phyloP scores from a whole-genome alignment of 2,888 invertebrate species.

The Frankliniella fusca region DNA sequence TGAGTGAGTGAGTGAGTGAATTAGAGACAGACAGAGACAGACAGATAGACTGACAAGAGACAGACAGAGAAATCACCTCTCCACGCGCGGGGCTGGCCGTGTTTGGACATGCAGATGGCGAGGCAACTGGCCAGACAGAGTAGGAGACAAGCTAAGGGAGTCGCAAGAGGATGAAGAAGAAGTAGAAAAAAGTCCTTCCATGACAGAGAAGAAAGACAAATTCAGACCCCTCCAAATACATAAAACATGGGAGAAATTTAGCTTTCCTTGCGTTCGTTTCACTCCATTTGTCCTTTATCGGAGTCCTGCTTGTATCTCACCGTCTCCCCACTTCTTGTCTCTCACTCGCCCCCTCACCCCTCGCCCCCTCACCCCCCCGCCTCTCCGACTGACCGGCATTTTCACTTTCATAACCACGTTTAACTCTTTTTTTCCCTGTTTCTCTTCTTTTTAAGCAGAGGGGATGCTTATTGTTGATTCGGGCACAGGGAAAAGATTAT shows the following conservation, averaged over 20 bases:
- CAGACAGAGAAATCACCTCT: not conserved
- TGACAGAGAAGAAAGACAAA: not conserved
- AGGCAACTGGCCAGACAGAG: not conserved
- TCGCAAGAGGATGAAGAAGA: not conserved
- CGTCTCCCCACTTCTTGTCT: not conserved
- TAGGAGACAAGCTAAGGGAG: not conserved
- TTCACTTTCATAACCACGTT: not conserved
- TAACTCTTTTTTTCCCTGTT: not conserved
- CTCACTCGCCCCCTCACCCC: not conserved
- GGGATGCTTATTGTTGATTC: not conserved
- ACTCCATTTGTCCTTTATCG: not conserved
- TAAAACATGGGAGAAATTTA: slow-evolving; percentile 18
- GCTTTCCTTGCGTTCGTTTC: slow-evolving; percentile 1
- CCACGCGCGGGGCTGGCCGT: not conserved
- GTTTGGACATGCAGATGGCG: slow-evolving; percentile 17
- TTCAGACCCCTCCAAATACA: slow-evolving; percentile 2
- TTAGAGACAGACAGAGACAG: not conserved
- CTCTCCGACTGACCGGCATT: not conserved
- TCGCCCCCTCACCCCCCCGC: not conserved
- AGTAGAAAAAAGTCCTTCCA: not conserved
- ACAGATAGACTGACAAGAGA: not conserved
- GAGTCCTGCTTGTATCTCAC: not conserved
- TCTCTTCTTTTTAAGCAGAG: not conserved
- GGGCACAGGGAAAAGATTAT: not conserved
- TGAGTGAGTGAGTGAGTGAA: too few relatives aligned